phyloP scores from a whole-genome alignment of 2,888 invertebrate genomes.

The Acanthoscelides obtectus region DNA sequence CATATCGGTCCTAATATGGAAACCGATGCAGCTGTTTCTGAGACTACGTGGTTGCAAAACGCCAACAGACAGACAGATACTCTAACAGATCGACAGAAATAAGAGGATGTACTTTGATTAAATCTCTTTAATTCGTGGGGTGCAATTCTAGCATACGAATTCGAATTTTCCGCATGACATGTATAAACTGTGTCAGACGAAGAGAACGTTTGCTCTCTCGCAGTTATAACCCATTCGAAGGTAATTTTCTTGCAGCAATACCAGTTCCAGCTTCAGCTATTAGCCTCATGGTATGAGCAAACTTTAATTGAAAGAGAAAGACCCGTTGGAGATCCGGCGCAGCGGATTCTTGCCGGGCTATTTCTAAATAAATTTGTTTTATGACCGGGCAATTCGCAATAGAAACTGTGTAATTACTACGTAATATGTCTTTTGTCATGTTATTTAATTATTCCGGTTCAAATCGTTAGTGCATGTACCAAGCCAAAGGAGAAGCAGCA shows the following conservation, averaged over 20 bases:
- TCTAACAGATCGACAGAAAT: too few relatives aligned
- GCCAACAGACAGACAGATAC: too few relatives aligned
- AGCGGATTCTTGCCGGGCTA: slow-evolving; percentile 10
- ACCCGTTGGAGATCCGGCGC: slow-evolving; percentile 5
- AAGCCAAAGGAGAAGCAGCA: not conserved
- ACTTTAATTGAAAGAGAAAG: slow-evolving; percentile 22
- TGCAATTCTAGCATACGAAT: not conserved
- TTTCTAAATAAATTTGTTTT: slow-evolving; percentile 21
- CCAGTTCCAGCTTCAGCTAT: slow-evolving; percentile 10
- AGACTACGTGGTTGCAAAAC: too few relatives aligned
- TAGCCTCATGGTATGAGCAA: slow-evolving; percentile 16
- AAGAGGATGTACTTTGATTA: too few relatives aligned
- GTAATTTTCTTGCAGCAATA: slow-evolving; percentile 11
- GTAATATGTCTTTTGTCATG: not conserved
- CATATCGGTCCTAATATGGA: too few relatives aligned
- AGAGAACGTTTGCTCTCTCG: not conserved
- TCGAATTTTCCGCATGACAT: not conserved
- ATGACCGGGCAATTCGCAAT: slow-evolving; percentile 12
- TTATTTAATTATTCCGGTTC: not conserved
- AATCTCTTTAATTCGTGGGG: too few relatives aligned
- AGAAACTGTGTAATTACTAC: slow-evolving; percentile 3
- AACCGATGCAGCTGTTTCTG: too few relatives aligned
- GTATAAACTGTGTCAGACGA: not conserved
- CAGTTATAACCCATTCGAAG: slow-evolving; percentile 16
- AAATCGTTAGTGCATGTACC: not conserved